phyloP scores from a whole-genome alignment of 2,888 invertebrate species.

The Amblyjoppa proteus region DNA sequence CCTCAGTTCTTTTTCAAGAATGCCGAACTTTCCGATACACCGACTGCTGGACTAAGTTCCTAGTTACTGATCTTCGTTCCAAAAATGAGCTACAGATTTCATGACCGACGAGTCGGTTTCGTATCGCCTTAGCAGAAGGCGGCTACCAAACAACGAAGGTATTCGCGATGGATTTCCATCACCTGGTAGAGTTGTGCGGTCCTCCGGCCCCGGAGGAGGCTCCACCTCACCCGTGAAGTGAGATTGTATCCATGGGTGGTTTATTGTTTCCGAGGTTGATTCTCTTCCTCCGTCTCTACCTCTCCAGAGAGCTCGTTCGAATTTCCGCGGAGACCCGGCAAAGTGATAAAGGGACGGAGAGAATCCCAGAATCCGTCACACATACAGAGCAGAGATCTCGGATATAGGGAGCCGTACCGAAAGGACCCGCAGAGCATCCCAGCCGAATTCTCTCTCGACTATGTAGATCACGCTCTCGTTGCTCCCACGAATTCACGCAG shows the following conservation, averaged over 20 bases:
- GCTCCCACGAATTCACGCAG: conserved; percentile 38
- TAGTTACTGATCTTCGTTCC: background rate
- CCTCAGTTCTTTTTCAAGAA: no score
- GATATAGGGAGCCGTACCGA: background rate
- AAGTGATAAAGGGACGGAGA: conserved; percentile 7
- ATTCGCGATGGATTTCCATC: background rate
- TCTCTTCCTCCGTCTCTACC: background rate
- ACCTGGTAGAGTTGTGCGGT: background rate
- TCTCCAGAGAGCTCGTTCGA: background rate
- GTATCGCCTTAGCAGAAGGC: background rate
- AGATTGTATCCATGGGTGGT: conserved; percentile 9
- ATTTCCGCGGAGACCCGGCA: conserved; percentile 6
- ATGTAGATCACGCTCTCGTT: background rate
- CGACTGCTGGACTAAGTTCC: background rate
- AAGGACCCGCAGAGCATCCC: conserved; percentile 7
- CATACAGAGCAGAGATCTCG: background rate
- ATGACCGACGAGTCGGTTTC: background rate
- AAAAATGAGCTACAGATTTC: background rate
- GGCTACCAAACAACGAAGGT: background rate
- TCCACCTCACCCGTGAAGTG: background rate
- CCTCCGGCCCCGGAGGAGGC: background rate
- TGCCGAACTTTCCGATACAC: no score
- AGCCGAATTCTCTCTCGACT: background rate
- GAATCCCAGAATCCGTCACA: conserved; percentile 14
- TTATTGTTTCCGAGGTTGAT: background rate